Base-by-base conservation (phyloP, 2,797 vertebrate species). In the Enteromius anoplus region DNA sequence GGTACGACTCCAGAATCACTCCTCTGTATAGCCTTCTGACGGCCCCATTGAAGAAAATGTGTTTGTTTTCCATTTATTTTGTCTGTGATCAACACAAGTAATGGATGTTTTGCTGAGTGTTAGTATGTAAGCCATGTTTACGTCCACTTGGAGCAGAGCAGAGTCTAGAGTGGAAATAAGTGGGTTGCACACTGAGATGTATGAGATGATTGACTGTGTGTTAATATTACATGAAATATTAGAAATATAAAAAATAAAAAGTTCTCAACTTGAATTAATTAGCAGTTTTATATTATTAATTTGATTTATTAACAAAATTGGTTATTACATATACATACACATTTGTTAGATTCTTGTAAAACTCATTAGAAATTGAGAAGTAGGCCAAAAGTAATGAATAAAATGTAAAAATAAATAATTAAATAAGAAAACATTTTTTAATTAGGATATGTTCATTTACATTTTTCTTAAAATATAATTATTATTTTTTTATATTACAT, bases 1-100 rank as follows among this genome's bases (percentile, higher is more conserved):
- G 72, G 81, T 82, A 45, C 5, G 6, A 53, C 81, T 75, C 81
- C 81, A 83, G 51, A 58, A 80, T 70, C 51, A 11, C 49, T 70
- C n/a, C 51, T 80, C 34, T 80, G 37, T 68, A 21, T 58, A 49
- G 19, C 62, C 64, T 68, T 76, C 49, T 58, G 73, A 58, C 64
- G 21, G 62, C 62, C 62, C 55, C 23, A 14, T 55, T 83, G 72
- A 83, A 76, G 72, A 60, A 76, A 83, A 83, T 45, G 34, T 21
- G 49, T 75, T 82, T 82, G 72, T 76, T 70, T 40, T 37, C 8
- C 10, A 70, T 15, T 55, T 69, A 58, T 55, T 82, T 37, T 75
- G 65, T 19, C n/a, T 45, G n/a, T 58, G 71, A 75, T 82, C 62
- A 75, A 45, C 81, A 68, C 60, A 49, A 32, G 11, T 65, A 69